phyloP scores from a whole-genome alignment of 2,113 vertebrate genomes.

The Bungarus multicinctus region DNA sequence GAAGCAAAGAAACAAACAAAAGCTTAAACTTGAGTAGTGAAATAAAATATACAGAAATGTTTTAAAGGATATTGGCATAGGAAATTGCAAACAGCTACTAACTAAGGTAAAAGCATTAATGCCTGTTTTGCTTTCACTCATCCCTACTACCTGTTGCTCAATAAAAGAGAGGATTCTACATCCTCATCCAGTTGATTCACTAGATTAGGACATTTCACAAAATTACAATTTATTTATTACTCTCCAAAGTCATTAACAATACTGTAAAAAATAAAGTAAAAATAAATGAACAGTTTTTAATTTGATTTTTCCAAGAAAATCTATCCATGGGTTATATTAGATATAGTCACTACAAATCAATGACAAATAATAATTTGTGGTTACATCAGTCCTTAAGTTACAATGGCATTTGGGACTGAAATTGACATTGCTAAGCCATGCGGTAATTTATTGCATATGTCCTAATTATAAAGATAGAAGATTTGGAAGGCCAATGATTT shows the following conservation, averaged over 20 bases:
- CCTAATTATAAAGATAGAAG: neutral
- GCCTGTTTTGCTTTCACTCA: neutral
- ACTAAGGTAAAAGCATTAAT: neutral
- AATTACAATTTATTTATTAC: neutral
- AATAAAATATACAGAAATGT: neutral
- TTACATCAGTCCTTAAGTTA: too few species aligned
- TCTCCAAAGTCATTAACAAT: neutral
- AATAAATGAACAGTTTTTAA: neutral
- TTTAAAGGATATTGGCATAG: neutral
- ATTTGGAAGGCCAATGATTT: neutral
- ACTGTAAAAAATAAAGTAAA: neutral
- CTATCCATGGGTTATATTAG: too few species aligned
- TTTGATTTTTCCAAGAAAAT: neutral
- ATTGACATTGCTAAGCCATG: neutral
- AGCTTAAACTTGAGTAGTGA: neutral
- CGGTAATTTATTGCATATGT: neutral
- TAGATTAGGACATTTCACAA: neutral
- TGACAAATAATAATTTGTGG: too few species aligned
- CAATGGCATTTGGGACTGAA: neutral
- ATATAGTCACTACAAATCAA: too few species aligned
- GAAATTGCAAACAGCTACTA: neutral
- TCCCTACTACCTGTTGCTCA: neutral
- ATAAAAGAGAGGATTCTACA: neutral
- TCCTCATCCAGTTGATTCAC: neutral
- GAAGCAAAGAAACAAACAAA: slow-evolving; percentile 15